Base-by-base conservation (phyloP, 2,888 invertebrate species). In the Habrosyne pyritoides region DNA sequence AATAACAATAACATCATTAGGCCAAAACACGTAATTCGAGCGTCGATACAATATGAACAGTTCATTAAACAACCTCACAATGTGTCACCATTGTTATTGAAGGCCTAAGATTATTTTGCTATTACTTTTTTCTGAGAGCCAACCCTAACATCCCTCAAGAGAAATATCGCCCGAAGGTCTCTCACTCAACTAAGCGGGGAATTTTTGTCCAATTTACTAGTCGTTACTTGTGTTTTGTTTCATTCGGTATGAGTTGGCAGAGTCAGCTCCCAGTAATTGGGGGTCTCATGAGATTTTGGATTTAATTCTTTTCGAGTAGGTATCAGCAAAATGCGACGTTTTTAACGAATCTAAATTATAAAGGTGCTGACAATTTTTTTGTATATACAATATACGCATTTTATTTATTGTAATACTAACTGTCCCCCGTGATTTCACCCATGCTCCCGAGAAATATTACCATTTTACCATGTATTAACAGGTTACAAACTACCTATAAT, bases 51-150 rank as follows among this genome's bases (percentile, higher is more conserved):
- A 42, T 18, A 42, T 42, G n/a, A 55, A 30, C 6, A 52, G 36
- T 61, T 24, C 55, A 47, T 42, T 22, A 49, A 48, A 47, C 56
- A 55, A 51, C 2, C 2, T 10, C 48, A 14, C 61, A 21, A 61
- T 71, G 52, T 73, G 64, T 71, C 67, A 55, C 60, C 42, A 33
- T 52, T 63, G 57, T 66, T 71, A 66, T 68, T 59, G 60, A 56
- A 60, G 66, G 53, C 53, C 60, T 57, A 55, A 63, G 67, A 73
- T 67, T 69, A 71, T 71, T 71, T 71, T 56, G 60, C 67, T 67
- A 63, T 70, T 68, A 71, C 64, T 52, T 65, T 71, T 69, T 48
- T 72, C 63, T 63, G 53, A 53, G 52, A 59, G 56, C 56, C 55
- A 66, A 57, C 60, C 53, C 54, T 22, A 49, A 26, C 24, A 49